Conservation (phyloP, 2,888 invertebrate species). For the Ornithoptera alexandrae region DNA sequence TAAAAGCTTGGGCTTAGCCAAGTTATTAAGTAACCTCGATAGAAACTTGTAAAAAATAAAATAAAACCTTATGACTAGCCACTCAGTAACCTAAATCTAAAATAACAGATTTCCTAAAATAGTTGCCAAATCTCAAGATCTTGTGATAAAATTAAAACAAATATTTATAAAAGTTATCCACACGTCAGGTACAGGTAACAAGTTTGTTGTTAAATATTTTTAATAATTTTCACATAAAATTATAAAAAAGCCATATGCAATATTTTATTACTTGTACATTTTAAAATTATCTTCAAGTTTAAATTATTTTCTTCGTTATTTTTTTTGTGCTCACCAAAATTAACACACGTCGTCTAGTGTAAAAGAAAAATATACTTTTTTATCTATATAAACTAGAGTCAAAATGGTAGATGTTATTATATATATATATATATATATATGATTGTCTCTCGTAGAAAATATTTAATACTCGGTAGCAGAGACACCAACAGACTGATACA, state of each 20-base stretch:
- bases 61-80: conserved; percentile 26
- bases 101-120: conserved; percentile 8
- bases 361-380: not conserved
- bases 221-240: conserved; percentile 1
- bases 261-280: not conserved
- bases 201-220: not conserved
- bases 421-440: not conserved
- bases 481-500: not conserved
- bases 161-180: conserved; percentile 16
- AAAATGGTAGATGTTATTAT: not conserved
- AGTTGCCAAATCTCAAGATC: not conserved
- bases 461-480: not conserved
- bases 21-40: conserved; percentile 9
- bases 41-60: conserved; percentile 28
- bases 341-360: not conserved
- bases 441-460: not conserved
- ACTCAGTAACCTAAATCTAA: conserved; percentile 16
- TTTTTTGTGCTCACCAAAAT: not conserved
- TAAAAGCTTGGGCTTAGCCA: conserved; percentile 32
- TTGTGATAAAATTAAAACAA: not conserved
- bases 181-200: conserved; percentile 6
- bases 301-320: not conserved
- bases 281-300: not conserved
- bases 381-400: not conserved
- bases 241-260: not conserved